Conservation (phyloP, 2,888 invertebrate species). For the Perizoma affinitatum region DNA sequence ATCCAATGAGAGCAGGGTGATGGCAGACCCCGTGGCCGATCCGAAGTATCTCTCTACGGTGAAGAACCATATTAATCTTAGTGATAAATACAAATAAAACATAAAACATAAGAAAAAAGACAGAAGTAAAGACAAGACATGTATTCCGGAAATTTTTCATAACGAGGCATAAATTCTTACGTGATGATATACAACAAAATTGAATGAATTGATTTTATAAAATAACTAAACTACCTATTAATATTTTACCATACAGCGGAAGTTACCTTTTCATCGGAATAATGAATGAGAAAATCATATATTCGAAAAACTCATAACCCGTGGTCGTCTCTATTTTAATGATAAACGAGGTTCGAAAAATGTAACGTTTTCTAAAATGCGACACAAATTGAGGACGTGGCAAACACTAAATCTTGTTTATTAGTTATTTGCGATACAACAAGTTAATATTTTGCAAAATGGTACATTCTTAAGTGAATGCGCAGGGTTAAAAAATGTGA, state of each 20-base stretch:
- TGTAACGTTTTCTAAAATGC: slow-evolving; percentile 69
- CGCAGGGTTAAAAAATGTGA: slow-evolving; percentile 30
- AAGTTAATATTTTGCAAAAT: slow-evolving; percentile 69
- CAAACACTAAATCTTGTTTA: slow-evolving; percentile 67
- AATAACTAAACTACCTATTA: background rate
- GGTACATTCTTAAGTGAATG: slow-evolving; percentile 62
- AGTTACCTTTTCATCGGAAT: slow-evolving; percentile 20
- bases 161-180: too few relatives aligned
- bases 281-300: slow-evolving; percentile 27
- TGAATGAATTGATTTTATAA: too few relatives aligned
- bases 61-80: too few relatives aligned
- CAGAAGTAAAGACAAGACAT: too few relatives aligned
- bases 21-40: too few relatives aligned
- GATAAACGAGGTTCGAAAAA: slow-evolving; percentile 74
- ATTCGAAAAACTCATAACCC: slow-evolving; percentile 27
- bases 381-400: slow-evolving; percentile 74
- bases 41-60: too few relatives aligned
- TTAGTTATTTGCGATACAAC: slow-evolving; percentile 72
- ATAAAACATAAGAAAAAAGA: too few relatives aligned
- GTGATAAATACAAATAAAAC: too few relatives aligned
- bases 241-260: slow-evolving; percentile 15
- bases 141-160: too few relatives aligned
- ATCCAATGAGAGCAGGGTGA: too few relatives aligned
- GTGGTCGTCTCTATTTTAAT: slow-evolving; percentile 68
- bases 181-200: too few relatives aligned